Conservation (phyloP, 2,888 invertebrate species). For the Melanostoma mellinum region DNA sequence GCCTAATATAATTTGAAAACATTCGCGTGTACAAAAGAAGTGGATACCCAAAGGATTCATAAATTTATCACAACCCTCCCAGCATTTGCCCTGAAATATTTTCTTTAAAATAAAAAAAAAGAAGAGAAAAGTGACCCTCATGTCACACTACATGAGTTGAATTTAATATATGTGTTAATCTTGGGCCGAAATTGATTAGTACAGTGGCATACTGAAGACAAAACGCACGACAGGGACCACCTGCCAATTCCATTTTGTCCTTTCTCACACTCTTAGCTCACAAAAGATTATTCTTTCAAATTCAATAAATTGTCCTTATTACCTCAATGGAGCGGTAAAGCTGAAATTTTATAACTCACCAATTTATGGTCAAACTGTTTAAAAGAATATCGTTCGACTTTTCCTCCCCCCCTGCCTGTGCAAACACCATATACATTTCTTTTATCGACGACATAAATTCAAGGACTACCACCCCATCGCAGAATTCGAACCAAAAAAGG, state of each 20-base stretch:
- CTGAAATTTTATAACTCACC: constrained; percentile 78
- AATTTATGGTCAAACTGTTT: constrained; percentile 76
- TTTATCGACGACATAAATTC: constrained; percentile 72
- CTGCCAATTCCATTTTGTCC: constrained; percentile 6
- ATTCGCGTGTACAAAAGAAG: neutral
- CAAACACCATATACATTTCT: constrained; percentile 35
- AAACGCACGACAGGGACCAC: neutral
- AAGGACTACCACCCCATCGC: constrained; percentile 21
- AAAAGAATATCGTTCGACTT: constrained; percentile 57
- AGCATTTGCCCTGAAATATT: neutral
- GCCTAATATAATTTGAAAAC: no score
- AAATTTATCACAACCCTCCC: neutral
- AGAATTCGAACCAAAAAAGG: constrained; percentile 21
- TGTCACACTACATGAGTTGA: constrained; percentile 21
- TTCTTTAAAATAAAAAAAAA: constrained; percentile 3
- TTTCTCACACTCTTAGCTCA: neutral
- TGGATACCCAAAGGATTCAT: neutral
- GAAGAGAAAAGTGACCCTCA: neutral
- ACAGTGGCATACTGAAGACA: neutral
- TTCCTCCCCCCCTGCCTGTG: constrained; percentile 9
- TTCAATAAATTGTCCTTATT: constrained; percentile 81
- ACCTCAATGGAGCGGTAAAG: constrained; percentile 80
- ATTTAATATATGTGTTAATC: constrained; percentile 6
- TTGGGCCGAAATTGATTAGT: constrained; percentile 25
- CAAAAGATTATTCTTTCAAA: constrained; percentile 46